A percentile compares a stretch with the other conserved stretches of the same genome.
These are phyloP conservation scores for Schizotus pectinicornis DNA, from an alignment of 2,888 invertebrate species.

Conservation along the genomic window DNA sequence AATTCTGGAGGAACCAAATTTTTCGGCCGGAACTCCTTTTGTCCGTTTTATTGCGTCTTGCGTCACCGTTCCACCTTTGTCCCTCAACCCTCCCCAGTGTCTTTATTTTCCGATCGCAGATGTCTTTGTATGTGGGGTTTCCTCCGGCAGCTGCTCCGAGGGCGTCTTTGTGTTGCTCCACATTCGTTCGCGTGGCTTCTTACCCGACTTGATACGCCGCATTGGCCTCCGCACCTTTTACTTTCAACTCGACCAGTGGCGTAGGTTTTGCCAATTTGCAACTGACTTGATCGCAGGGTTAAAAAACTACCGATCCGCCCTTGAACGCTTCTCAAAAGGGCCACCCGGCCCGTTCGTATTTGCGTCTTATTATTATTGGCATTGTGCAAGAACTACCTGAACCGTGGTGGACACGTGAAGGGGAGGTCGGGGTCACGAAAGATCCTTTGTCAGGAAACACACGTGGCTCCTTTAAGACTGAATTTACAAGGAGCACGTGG, in stretches of 20 bases:
- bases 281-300: not conserved
- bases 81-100: not conserved
- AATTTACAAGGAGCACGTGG: constrained; percentile 10
- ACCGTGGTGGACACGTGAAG: constrained; percentile 22
- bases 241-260: constrained; percentile 21
- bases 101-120: constrained; percentile 31
- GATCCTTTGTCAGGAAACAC: constrained; percentile 27
- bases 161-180: constrained; percentile 31
- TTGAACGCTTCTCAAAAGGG: constrained; percentile 1
- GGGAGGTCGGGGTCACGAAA: constrained; percentile 23
- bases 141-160: constrained; percentile 29
- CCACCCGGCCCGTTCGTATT: not conserved
- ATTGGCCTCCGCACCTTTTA: constrained; percentile 23
- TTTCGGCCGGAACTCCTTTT: constrained; percentile 14
- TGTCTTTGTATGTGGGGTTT: constrained; percentile 30
- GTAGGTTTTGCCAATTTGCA: constrained; percentile 10
- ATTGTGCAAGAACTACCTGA: constrained; percentile 32
- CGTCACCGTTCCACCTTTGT: not conserved
- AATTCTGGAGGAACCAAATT: too few species aligned
- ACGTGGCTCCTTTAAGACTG: constrained; percentile 23
- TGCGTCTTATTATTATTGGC: constrained; percentile 25
- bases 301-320: not conserved
- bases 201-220: constrained; percentile 19
- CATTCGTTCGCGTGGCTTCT: constrained; percentile 30
- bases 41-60: not conserved